A percentile compares a stretch with the other conserved stretches of the same genome.
Evolutionary conservation across 2,113 vertebrate genomes (phyloP).

Genomic region (Gavialis gangeticus): DNA sequence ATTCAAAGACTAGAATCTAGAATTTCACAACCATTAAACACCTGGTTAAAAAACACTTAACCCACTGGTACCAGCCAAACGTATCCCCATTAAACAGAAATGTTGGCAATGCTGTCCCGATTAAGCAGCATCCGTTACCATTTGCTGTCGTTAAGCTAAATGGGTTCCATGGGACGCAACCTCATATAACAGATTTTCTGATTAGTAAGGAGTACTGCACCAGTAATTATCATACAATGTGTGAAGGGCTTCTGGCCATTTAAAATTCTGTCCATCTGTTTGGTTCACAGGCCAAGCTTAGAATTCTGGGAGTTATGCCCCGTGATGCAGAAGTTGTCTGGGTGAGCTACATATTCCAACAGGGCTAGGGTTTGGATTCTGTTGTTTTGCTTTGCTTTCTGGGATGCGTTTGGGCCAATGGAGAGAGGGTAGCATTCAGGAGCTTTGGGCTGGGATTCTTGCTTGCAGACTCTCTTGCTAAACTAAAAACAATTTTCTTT

Average conservation of each 20-base stretch:
- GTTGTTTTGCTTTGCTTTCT: neutral
- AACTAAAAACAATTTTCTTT: neutral
- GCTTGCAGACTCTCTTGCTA: neutral
- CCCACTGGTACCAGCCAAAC: slow-evolving; percentile 59
- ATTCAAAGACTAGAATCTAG: slow-evolving; percentile 65
- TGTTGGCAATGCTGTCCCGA: slow-evolving; percentile 14
- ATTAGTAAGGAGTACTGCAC: slow-evolving; percentile 59
- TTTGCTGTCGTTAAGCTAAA: slow-evolving; percentile 72
- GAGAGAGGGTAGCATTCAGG: neutral
- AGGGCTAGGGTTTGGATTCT: neutral
- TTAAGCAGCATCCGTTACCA: slow-evolving; percentile 64
- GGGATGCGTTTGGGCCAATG: neutral
- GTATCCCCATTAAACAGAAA: slow-evolving; percentile 63
- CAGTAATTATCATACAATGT: slow-evolving; percentile 52
- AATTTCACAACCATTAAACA: slow-evolving; percentile 65
- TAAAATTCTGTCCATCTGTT: slow-evolving; percentile 54
- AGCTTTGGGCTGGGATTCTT: neutral
- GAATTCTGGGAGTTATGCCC: neutral
- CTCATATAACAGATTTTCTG: slow-evolving; percentile 57
- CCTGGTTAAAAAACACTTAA: slow-evolving; percentile 72
- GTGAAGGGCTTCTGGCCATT: neutral
- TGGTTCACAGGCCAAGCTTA: neutral
- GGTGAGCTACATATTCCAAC: neutral
- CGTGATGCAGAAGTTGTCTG: neutral
- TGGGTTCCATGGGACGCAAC: slow-evolving; percentile 52